Percentiles rank a stretch among this genome's conserved stretches.
phyloP scores from a whole-genome alignment of 2,888 invertebrate genomes.

The Phyllotreta cruciferae region DNA sequence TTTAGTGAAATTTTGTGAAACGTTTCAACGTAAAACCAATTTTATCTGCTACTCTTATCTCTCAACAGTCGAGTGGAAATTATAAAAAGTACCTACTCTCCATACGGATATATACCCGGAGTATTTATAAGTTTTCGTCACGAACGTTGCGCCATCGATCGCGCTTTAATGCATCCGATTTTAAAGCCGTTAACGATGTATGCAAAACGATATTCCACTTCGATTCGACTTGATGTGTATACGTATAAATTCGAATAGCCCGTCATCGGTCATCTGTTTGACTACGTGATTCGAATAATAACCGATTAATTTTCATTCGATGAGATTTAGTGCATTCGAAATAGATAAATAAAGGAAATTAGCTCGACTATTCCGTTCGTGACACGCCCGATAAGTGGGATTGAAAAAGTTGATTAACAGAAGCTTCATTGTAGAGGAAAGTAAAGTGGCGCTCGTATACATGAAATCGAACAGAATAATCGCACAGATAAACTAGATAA shows the following conservation, averaged over 20 bases:
- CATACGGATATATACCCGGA: background rate
- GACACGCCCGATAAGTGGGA: background rate
- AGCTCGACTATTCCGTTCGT: background rate
- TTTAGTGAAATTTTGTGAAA: too few species aligned
- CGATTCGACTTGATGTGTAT: slow-evolving; percentile 33
- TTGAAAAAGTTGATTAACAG: background rate
- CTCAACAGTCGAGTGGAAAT: too few species aligned
- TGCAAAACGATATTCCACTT: slow-evolving; percentile 33
- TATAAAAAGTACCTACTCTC: too few species aligned
- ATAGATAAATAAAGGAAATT: too few species aligned
- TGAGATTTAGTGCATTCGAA: slow-evolving; percentile 25
- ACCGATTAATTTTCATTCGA: slow-evolving; percentile 34
- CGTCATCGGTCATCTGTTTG: slow-evolving; percentile 46
- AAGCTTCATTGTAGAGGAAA: too few species aligned
- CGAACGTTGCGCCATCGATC: slow-evolving; percentile 27
- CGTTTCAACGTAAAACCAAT: too few species aligned
- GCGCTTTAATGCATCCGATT: slow-evolving; percentile 31
- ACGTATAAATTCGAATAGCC: slow-evolving; percentile 35
- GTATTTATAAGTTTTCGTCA: slow-evolving; percentile 28
- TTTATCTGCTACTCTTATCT: too few species aligned
- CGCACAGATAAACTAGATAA: slow-evolving; percentile 7
- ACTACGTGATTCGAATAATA: slow-evolving; percentile 44
- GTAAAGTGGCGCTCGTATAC: background rate
- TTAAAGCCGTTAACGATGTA: slow-evolving; percentile 30
- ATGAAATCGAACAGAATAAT: too few species aligned